Evolutionary conservation across 2,888 invertebrate genomes (phyloP).

Genomic region (Tetramorium bicarinatum): DNA sequence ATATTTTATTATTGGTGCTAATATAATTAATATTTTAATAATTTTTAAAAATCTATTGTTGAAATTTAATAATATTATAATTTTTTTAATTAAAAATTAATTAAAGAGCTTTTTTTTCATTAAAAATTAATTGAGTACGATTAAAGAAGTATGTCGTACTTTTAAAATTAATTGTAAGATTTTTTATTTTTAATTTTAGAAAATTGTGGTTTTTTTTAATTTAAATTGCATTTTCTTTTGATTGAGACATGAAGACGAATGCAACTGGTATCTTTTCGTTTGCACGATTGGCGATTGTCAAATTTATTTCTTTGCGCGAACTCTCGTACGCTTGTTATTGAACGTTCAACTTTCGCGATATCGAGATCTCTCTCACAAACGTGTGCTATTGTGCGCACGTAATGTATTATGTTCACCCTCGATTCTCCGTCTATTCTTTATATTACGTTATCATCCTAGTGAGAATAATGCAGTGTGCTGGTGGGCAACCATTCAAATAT

Average conservation of each 20-base stretch:
- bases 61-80: neutral
- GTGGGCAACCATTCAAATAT: neutral
- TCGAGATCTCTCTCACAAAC: neutral
- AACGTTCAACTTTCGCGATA: slow-evolving; percentile 3
- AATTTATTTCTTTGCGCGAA: neutral
- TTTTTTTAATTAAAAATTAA: neutral
- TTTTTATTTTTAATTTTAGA: neutral
- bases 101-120: neutral
- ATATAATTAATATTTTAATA: neutral
- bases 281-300: neutral
- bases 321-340: neutral
- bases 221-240: neutral
- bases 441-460: slow-evolving; percentile 18
- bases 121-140: neutral
- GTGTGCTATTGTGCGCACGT: neutral
- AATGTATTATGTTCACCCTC: neutral
- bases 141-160: neutral
- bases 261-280: neutral
- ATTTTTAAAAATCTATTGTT: neutral
- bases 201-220: neutral
- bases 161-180: neutral
- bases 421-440: neutral
- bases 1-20: neutral
- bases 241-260: neutral
- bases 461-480: neutral